These are phyloP conservation scores for Elymnias hypermnestra DNA, from an alignment of 1,140 invertebrate species.

Conservation along the genomic window DNA sequence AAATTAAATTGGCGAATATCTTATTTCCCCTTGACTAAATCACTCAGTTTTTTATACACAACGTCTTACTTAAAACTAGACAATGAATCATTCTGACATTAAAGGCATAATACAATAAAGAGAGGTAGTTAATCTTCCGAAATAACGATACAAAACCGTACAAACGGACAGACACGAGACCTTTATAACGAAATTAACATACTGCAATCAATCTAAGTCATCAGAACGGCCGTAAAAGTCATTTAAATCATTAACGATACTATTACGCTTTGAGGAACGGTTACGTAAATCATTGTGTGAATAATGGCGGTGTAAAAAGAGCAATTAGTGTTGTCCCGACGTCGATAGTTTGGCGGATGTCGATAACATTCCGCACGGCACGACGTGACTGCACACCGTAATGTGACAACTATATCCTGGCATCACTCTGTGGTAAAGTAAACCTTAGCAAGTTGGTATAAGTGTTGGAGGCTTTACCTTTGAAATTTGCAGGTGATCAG, in stretches of 20 bases:
- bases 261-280: conserved; percentile 45
- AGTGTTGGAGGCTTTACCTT: conserved; percentile 1
- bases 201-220: conserved; percentile 59
- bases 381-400: conserved; percentile 61
- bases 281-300: conserved; percentile 66
- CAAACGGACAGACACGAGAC: conserved; percentile 9
- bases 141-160: conserved; percentile 8
- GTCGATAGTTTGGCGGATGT: conserved; percentile 67
- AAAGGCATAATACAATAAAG: conserved; percentile 1
- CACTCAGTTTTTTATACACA: too few species aligned
- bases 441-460: conserved; percentile 18
- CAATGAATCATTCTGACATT: neutral
- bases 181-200: conserved; percentile 24
- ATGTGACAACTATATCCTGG: conserved; percentile 30
- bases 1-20: too few species aligned
- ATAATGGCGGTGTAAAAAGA: conserved; percentile 55
- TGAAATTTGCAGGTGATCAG: conserved; percentile 29
- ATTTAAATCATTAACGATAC: conserved; percentile 54
- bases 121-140: conserved; percentile 9
- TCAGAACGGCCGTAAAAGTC: conserved; percentile 50
- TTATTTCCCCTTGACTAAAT: too few species aligned
- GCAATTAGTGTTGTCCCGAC: conserved; percentile 61
- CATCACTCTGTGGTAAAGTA: conserved; percentile 8
- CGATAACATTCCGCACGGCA: conserved; percentile 60
- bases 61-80: too few species aligned